Evolutionary conservation across 1,140 invertebrate genomes (phyloP).

Genomic region (Metaphire vulgaris): DNA sequence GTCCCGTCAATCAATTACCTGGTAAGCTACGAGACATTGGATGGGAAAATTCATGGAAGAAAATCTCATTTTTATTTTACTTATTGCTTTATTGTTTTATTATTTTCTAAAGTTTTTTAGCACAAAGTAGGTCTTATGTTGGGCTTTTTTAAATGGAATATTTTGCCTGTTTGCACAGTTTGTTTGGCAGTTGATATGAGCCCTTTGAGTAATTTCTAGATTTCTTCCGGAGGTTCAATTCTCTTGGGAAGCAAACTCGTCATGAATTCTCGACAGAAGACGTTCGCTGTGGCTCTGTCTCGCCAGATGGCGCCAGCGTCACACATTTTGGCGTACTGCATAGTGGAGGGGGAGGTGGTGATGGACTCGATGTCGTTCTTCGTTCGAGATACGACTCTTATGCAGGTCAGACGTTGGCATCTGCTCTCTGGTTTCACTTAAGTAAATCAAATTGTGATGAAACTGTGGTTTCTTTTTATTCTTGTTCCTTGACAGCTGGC

Average conservation of each 20-base stretch:
- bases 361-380: conserved; percentile 25
- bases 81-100: too few relatives aligned
- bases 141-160: too few relatives aligned
- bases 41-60: too few relatives aligned
- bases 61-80: too few relatives aligned
- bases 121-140: too few relatives aligned
- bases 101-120: too few relatives aligned
- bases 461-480: too few relatives aligned
- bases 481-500: too few relatives aligned
- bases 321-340: conserved; percentile 20
- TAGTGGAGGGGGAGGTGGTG: conserved; percentile 22
- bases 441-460: too few relatives aligned
- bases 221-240: conserved; percentile 15
- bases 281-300: conserved; percentile 25
- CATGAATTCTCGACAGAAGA: conserved; percentile 27
- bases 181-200: too few relatives aligned
- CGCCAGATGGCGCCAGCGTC: conserved; percentile 23
- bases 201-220: conserved; percentile 6
- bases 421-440: too few relatives aligned
- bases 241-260: conserved; percentile 23
- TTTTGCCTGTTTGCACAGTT: too few relatives aligned
- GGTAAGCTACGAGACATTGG: conserved; percentile 15
- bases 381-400: conserved; percentile 17
- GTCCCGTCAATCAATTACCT: conserved; percentile 19
- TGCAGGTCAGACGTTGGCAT: neutral